Evolutionary conservation across 2,888 invertebrate species (phyloP).

Genomic region (Amphimallon solstitiale): DNA sequence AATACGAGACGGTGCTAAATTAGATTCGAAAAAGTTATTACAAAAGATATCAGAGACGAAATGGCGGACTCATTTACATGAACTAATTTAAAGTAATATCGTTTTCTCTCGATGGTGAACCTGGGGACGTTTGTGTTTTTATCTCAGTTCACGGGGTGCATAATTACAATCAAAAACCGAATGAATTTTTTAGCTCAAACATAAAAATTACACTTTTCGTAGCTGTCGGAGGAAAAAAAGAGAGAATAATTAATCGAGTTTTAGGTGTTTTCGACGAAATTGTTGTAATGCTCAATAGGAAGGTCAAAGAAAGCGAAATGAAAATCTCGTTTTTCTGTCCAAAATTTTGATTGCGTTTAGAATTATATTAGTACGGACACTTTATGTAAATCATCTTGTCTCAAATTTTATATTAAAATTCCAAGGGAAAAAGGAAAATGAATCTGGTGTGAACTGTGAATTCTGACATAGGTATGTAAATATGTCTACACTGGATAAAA

Average conservation of each 20-base stretch:
- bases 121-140: constrained; percentile 15
- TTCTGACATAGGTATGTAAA: too few species aligned
- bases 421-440: too few species aligned
- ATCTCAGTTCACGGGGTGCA: background rate
- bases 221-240: background rate
- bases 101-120: constrained; percentile 20
- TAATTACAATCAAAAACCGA: constrained; percentile 30
- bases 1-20: constrained; percentile 22
- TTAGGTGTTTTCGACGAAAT: background rate
- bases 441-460: too few species aligned
- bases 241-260: constrained; percentile 14
- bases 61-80: constrained; percentile 49
- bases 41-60: constrained; percentile 26
- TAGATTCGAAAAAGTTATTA: constrained; percentile 37
- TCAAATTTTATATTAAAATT: too few species aligned
- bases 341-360: too few species aligned
- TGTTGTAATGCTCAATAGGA: too few species aligned
- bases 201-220: constrained; percentile 30
- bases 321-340: too few species aligned
- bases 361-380: too few species aligned
- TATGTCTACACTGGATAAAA: too few species aligned
- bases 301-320: too few species aligned
- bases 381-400: too few species aligned
- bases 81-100: constrained; percentile 49
- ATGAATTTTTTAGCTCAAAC: constrained; percentile 29